Conservation (phyloP, 2,888 invertebrate species). For the Drosophila gaucha region DNA sequence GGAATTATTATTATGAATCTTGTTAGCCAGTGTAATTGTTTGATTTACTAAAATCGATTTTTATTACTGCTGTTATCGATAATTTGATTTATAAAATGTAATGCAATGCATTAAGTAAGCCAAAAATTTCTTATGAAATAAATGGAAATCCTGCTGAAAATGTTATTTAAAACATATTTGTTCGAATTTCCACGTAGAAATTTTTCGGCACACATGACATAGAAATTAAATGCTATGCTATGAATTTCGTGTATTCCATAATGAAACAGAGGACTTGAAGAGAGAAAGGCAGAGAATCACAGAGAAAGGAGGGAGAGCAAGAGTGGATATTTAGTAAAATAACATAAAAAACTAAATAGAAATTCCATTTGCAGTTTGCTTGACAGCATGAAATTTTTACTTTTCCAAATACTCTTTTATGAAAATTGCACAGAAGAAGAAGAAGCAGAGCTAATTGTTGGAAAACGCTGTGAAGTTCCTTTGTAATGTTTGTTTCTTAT, state of each 20-base stretch:
- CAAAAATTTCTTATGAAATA: too few relatives aligned
- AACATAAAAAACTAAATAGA: constrained; percentile 11
- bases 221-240: constrained; percentile 24
- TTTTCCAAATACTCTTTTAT: not conserved
- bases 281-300: not conserved
- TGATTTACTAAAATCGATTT: too few relatives aligned
- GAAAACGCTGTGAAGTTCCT: not conserved
- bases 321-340: not conserved
- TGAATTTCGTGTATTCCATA: constrained; percentile 17
- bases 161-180: constrained; percentile 10
- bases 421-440: not conserved
- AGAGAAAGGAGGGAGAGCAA: not conserved
- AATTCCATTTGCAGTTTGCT: constrained; percentile 29
- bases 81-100: too few relatives aligned
- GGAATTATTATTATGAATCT: too few relatives aligned
- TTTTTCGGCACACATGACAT: constrained; percentile 4
- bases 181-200: not conserved
- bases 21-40: too few relatives aligned
- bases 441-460: constrained; percentile 2
- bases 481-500: not conserved
- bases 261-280: constrained; percentile 19
- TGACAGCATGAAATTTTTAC: constrained; percentile 1
- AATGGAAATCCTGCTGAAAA: too few relatives aligned
- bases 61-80: too few relatives aligned
- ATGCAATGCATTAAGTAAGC: too few relatives aligned